Percentiles rank a stretch among this genome's conserved stretches.
phyloP scores from a whole-genome alignment of 2,797 vertebrate genomes.

The Pristis pectinata region DNA sequence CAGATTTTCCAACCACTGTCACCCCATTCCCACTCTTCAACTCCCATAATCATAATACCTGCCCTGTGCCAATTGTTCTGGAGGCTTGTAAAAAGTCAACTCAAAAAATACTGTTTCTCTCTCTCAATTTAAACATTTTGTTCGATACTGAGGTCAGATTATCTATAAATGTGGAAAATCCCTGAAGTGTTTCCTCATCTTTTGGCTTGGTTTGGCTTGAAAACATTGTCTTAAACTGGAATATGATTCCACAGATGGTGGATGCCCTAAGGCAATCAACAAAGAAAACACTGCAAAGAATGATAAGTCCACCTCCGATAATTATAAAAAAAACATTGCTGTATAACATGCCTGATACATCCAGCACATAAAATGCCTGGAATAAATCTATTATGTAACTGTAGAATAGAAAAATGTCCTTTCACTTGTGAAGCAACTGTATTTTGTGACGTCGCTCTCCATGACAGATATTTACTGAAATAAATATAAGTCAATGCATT shows the following conservation, averaged over 20 bases:
- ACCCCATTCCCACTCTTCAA: too few species aligned
- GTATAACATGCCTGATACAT: background rate
- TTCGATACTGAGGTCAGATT: background rate
- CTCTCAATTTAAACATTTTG: background rate
- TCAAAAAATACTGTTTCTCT: background rate
- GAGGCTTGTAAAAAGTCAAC: background rate
- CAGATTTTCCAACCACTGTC: background rate
- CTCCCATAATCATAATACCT: background rate
- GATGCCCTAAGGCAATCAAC: background rate
- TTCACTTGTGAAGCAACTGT: background rate
- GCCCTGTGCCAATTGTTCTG: too few species aligned
- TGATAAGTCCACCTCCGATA: background rate
- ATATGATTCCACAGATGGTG: background rate
- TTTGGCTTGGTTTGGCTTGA: background rate
- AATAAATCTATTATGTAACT: background rate
- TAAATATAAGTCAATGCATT: constrained; percentile 2
- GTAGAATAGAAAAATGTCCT: background rate
- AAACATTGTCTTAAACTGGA: background rate
- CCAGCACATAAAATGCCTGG: background rate
- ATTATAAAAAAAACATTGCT: background rate
- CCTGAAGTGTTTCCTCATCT: background rate
- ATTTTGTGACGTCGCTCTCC: background rate
- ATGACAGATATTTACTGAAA: background rate
- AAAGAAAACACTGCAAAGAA: background rate
- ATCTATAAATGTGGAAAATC: background rate